Conservation (phyloP, 2,888 invertebrate genomes). For the Ochropleura leucogaster region DNA sequence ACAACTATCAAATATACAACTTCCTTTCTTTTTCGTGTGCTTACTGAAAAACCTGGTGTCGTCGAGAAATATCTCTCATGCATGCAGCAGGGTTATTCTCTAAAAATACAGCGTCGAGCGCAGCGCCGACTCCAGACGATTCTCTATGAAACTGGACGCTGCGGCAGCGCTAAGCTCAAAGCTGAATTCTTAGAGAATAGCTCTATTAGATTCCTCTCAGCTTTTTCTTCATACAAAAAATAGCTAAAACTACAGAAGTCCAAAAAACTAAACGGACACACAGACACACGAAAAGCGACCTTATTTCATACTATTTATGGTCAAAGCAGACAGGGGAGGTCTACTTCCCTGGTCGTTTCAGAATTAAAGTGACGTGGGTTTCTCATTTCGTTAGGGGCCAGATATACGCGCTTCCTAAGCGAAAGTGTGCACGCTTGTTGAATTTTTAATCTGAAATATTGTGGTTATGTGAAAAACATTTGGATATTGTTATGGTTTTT, state of each 20-base stretch:
- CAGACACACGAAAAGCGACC: not conserved
- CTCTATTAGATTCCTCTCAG: too few relatives aligned
- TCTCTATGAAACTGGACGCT: too few relatives aligned
- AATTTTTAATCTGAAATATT: slow-evolving; percentile 63
- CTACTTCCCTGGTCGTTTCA: slow-evolving; percentile 54
- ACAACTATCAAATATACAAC: too few relatives aligned
- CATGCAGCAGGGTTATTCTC: too few relatives aligned
- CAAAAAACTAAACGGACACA: not conserved
- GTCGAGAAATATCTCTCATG: too few relatives aligned
- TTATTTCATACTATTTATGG: not conserved
- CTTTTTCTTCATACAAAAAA: not conserved
- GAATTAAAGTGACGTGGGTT: slow-evolving; percentile 71
- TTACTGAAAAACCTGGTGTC: too few relatives aligned
- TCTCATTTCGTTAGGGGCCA: slow-evolving; percentile 66
- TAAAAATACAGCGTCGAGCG: too few relatives aligned
- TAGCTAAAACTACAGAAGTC: not conserved
- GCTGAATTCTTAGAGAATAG: too few relatives aligned
- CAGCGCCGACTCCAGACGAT: too few relatives aligned
- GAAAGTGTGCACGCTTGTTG: slow-evolving; percentile 59
- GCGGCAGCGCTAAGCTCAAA: too few relatives aligned
- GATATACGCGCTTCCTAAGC: slow-evolving; percentile 60
- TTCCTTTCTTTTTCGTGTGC: too few relatives aligned
- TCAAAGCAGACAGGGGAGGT: slow-evolving; percentile 31
- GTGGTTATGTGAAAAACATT: slow-evolving; percentile 38
- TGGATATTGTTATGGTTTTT: slow-evolving; percentile 9